A percentile compares a stretch with the other conserved stretches of the same genome.
These are phyloP conservation scores for Melanophora roralis DNA, from an alignment of 2,888 invertebrate species.

Conservation along the genomic window DNA sequence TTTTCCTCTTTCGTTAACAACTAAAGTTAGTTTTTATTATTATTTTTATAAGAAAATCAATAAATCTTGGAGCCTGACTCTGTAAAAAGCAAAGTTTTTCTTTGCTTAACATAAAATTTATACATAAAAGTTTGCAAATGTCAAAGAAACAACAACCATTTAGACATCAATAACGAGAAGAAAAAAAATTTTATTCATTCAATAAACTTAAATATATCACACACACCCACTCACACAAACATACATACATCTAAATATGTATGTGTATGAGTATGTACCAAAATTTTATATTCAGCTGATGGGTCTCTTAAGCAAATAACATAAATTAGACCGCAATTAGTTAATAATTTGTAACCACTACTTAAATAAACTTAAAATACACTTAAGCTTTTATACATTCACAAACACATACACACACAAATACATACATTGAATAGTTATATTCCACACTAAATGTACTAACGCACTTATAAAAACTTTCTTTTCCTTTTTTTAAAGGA, in stretches of 20 bases:
- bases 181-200: neutral
- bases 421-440: neutral
- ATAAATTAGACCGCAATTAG: conserved; percentile 60
- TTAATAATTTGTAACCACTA: conserved; percentile 61
- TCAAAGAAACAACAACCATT: neutral
- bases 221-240: too few relatives aligned
- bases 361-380: conserved; percentile 56
- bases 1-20: too few relatives aligned
- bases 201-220: too few relatives aligned
- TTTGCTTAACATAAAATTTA: neutral
- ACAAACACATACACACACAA: neutral
- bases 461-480: neutral
- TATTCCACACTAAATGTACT: neutral
- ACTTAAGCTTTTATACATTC: conserved; percentile 8
- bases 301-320: conserved; percentile 47
- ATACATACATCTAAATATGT: neutral
- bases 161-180: neutral
- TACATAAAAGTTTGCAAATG: neutral
- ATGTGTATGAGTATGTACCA: neutral
- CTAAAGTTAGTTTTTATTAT: too few relatives aligned
- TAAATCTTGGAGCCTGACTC: neutral
- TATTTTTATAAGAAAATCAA: neutral
- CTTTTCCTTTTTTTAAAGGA: neutral
- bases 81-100: neutral
- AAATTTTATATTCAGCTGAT: neutral